Conservation (phyloP, 2,113 vertebrate species). For the human (Homo sapiens) region DNA sequence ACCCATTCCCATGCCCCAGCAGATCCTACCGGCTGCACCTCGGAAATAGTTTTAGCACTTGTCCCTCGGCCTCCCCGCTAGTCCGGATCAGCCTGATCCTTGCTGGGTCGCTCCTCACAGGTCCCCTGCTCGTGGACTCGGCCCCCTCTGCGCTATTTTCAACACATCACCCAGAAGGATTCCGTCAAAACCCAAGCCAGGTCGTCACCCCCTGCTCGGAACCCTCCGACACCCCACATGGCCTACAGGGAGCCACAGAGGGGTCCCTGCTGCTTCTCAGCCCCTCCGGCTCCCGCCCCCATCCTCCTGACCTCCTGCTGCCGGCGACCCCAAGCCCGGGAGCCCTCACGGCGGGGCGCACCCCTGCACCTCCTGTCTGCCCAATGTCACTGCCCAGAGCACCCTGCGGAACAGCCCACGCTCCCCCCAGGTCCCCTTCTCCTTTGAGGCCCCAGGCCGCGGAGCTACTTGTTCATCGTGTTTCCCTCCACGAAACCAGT, state of each 20-base stretch:
- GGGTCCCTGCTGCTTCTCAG: not conserved
- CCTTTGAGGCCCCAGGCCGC: too few relatives aligned
- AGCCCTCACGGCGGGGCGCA: not conserved
- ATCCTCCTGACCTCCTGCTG: not conserved
- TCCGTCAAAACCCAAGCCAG: not conserved
- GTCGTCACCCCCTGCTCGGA: not conserved
- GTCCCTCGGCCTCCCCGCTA: not conserved
- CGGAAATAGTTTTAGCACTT: not conserved
- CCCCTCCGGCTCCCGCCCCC: not conserved
- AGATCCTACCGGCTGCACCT: not conserved
- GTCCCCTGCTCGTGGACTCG: not conserved
- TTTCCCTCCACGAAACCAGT: too few relatives aligned
- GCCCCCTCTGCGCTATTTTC: not conserved
- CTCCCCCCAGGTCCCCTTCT: too few relatives aligned
- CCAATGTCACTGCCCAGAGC: too few relatives aligned
- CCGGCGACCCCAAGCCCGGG: not conserved
- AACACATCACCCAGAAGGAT: not conserved
- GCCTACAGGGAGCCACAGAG: fast-evolving
- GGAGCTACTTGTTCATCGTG: too few relatives aligned
- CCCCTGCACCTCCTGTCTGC: too few relatives aligned
- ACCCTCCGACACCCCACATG: not conserved
- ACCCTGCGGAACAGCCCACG: too few relatives aligned
- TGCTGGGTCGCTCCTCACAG: not conserved
- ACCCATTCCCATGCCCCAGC: not conserved
- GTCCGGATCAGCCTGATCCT: not conserved